Percentiles rank a stretch among this genome's conserved stretches.
Evolutionary conservation across 2,888 invertebrate species (phyloP).

Genomic region (Aradus depressus): DNA sequence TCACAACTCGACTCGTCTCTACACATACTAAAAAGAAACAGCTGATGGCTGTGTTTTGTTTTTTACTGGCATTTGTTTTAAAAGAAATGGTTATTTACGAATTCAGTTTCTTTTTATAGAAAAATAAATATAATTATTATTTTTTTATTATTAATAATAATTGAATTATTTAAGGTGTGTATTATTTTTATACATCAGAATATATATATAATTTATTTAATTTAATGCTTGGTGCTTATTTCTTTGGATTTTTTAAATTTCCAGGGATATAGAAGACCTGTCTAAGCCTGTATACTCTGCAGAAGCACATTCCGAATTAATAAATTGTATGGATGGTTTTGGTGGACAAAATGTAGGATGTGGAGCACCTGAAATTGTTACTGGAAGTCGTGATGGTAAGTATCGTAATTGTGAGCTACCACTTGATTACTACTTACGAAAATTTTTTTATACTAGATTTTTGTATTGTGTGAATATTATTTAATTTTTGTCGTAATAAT

Average conservation of each 20-base stretch:
- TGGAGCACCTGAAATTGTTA: slow-evolving; percentile 90
- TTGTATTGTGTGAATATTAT: too few species aligned
- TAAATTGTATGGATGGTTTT: slow-evolving; percentile 84
- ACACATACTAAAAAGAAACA: too few species aligned
- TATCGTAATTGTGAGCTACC: neutral
- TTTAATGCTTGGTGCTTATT: neutral
- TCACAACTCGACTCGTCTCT: too few species aligned
- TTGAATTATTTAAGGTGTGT: too few species aligned
- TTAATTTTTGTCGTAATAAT: too few species aligned
- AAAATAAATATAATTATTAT: too few species aligned
- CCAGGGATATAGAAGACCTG: slow-evolving; percentile 68
- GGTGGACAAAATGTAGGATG: slow-evolving; percentile 66
- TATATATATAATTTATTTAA: neutral
- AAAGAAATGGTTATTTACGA: too few species aligned
- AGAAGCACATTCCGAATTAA: slow-evolving; percentile 69
- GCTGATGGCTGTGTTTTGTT: too few species aligned
- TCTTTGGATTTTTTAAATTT: slow-evolving; percentile 28
- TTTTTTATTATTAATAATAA: too few species aligned
- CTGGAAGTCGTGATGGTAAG: slow-evolving; percentile 82
- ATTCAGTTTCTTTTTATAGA: too few species aligned
- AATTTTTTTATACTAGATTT: neutral
- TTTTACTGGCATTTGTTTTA: too few species aligned
- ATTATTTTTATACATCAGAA: too few species aligned
- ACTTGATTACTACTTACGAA: neutral
- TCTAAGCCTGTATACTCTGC: slow-evolving; percentile 64